These are phyloP conservation scores for Trichosurus vulpecula DNA, from an alignment of 2,797 vertebrate species.

Conservation along the genomic window DNA sequence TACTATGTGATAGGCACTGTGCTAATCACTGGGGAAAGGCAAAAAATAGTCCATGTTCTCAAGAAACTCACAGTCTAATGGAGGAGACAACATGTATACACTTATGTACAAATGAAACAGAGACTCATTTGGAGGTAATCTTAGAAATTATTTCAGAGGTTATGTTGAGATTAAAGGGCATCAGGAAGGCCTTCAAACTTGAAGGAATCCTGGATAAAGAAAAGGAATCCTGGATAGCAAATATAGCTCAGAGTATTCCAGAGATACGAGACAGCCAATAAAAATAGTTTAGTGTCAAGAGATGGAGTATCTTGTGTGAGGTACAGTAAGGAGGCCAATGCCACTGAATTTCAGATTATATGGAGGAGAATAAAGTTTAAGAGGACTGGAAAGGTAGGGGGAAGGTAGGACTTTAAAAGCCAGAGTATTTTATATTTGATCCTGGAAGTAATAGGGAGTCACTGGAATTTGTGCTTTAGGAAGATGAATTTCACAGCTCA, in stretches of 20 bases:
- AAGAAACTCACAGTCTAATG: not conserved
- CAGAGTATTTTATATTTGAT: not conserved
- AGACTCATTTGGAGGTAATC: not conserved
- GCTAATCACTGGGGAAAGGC: not conserved
- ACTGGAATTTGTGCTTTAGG: not conserved
- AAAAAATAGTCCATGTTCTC: not conserved
- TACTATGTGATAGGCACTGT: not conserved
- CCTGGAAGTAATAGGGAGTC: not conserved
- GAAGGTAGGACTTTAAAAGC: not conserved
- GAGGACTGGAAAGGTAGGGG: not conserved
- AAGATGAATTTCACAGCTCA: not conserved
- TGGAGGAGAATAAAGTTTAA: not conserved
- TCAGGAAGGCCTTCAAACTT: not conserved
- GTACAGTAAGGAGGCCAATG: not conserved
- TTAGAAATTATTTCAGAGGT: not conserved
- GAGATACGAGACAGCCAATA: not conserved
- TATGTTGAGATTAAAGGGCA: not conserved
- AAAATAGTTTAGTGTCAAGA: not conserved
- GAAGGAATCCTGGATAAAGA: not conserved
- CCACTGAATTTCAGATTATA: not conserved
- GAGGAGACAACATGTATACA: not conserved
- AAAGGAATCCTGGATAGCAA: not conserved
- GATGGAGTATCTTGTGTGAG: not conserved
- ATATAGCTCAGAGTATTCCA: not conserved
- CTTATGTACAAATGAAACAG: not conserved